A percentile compares a stretch with the other conserved stretches of the same genome.
Evolutionary conservation across 2,888 invertebrate genomes (phyloP).

Genomic region (Gortyna flavago): DNA sequence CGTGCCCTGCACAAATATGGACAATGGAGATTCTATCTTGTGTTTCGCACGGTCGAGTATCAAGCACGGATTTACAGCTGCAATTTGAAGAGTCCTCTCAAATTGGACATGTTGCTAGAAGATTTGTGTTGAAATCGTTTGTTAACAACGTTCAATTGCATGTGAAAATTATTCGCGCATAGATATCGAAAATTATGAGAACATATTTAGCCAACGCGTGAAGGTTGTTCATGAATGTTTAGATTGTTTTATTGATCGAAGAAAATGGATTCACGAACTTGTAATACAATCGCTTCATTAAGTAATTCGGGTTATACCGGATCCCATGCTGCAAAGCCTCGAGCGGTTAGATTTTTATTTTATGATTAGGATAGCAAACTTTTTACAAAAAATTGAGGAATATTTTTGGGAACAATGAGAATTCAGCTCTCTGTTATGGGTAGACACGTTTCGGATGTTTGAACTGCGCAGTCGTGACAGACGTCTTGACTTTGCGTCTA

Average conservation of each 20-base stretch:
- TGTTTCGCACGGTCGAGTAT: constrained; percentile 81
- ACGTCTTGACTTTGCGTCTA: constrained; percentile 63
- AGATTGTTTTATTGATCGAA: constrained; percentile 46
- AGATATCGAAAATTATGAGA: constrained; percentile 52
- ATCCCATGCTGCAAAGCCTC: constrained; percentile 38
- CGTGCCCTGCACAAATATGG: constrained; percentile 81
- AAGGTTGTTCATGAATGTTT: constrained; percentile 43
- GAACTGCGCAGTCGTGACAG: constrained; percentile 75
- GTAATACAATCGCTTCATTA: constrained; percentile 49
- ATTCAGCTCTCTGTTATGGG: constrained; percentile 51
- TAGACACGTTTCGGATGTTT: constrained; percentile 73
- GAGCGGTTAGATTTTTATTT: constrained; percentile 38
- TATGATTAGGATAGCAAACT: constrained; percentile 24
- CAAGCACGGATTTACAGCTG: constrained; percentile 71
- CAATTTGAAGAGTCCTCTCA: constrained; percentile 71
- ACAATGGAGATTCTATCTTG: constrained; percentile 79
- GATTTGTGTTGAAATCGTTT: constrained; percentile 59
- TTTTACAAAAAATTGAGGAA: constrained; percentile 24
- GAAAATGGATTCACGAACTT: constrained; percentile 49
- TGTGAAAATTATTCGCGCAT: constrained; percentile 45
- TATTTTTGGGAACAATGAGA: constrained; percentile 48
- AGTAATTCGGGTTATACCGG: constrained; percentile 42
- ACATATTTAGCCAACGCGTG: constrained; percentile 27
- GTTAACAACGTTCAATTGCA: constrained; percentile 47
- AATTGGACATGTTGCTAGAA: constrained; percentile 66